These are phyloP conservation scores for Anhinga anhinga DNA, from an alignment of 2,113 vertebrate species.

Conservation along the genomic window DNA sequence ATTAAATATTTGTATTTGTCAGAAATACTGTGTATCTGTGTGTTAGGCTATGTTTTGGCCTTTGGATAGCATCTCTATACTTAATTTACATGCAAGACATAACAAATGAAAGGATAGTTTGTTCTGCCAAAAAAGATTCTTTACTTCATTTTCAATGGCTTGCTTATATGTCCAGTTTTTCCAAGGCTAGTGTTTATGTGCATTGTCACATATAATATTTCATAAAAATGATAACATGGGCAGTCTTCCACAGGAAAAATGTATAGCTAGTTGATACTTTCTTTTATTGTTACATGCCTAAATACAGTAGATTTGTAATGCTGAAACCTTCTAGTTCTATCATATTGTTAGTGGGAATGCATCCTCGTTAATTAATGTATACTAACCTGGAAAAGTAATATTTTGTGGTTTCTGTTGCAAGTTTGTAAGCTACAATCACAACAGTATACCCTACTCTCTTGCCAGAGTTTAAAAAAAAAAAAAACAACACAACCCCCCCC, in stretches of 20 bases:
- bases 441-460: neutral
- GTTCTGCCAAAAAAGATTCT: neutral
- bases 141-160: neutral
- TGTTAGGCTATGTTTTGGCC: neutral
- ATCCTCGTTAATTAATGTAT: neutral
- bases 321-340: neutral
- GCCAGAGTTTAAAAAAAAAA: neutral
- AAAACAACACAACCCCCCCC: too few relatives aligned
- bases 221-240: neutral
- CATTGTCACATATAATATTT: neutral
- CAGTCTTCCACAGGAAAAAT: neutral
- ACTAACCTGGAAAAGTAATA: neutral
- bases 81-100: constrained; percentile 23
- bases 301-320: neutral
- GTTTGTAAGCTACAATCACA: neutral
- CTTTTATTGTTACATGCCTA: neutral
- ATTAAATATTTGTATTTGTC: neutral
- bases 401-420: neutral
- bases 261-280: neutral
- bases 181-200: constrained; percentile 2
- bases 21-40: neutral
- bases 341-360: neutral
- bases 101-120: constrained; percentile 14
- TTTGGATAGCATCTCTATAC: constrained; percentile 18
- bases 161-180: neutral